phyloP scores from a whole-genome alignment of 2,113 vertebrate genomes.

The Ariopsis seemanni region DNA sequence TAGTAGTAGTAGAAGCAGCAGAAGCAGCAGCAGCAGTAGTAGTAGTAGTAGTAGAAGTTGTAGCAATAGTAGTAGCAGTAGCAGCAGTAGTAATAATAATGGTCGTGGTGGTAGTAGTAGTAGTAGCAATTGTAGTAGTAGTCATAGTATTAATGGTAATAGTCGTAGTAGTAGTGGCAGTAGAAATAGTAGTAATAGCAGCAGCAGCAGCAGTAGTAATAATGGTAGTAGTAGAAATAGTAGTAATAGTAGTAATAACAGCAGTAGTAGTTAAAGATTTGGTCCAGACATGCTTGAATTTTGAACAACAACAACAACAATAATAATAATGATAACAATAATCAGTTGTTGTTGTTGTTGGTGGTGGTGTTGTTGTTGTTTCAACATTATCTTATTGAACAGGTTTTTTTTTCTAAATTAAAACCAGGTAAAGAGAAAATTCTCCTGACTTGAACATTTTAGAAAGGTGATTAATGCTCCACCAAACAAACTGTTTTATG shows the following conservation, averaged over 20 bases:
- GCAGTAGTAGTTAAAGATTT: background rate
- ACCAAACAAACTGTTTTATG: background rate
- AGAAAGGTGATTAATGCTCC: background rate
- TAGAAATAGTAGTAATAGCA: background rate
- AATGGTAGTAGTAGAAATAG: fast-evolving
- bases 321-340: background rate
- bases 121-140: background rate
- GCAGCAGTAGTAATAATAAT: background rate
- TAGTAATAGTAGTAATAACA: too few species aligned
- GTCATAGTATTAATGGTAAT: background rate
- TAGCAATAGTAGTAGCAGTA: background rate
- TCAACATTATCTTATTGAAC: too few species aligned
- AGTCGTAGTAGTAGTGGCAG: background rate
- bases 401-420: too few species aligned
- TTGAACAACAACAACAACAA: background rate
- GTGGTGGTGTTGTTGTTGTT: too few species aligned
- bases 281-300: background rate
- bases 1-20: background rate
- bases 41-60: background rate
- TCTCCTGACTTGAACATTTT: background rate
- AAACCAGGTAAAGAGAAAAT: background rate
- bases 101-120: background rate
- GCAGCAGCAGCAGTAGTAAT: background rate
- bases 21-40: background rate
- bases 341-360: background rate